Base-by-base conservation (phyloP, 2,888 invertebrate species). In the Nineta flava region DNA sequence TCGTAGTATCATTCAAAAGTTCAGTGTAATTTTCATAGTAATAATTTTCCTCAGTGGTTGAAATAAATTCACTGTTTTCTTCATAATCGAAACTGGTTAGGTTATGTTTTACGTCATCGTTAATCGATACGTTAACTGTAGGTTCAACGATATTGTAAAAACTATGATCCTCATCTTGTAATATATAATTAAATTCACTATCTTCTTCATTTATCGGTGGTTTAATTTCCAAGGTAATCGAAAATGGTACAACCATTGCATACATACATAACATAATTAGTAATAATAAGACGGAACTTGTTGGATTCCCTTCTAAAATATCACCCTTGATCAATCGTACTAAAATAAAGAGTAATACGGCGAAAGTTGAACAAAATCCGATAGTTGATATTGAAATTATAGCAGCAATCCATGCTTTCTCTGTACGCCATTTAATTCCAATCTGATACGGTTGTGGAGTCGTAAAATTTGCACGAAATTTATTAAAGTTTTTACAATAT, bases 271-370 rank as follows among this genome's bases (percentile, higher is more conserved):
- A 62, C 1, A 73, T 62, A 0, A 69, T 65, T 3, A 73, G 54
- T 13, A 75, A 55, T 5, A 75, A 56, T 6, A 73, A 54, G 13
- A 75, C 64, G 1, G 73, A 71, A 9, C 72, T 62, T 1, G 69
- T 64, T 1, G 82, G 82, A 61, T 81, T 81, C 5, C 82, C 82
- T 59, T 83, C 83, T 19, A 83, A 70, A 10, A 77, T 72, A 54
- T 79, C 76, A 43, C 74, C 74, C 55, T 75, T 71, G 53, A 78
- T 77, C 46, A 81, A 72, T 32, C 81, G 70, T 42, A 78, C 71
- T 38, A 79, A 65, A 46, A 85, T 72, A 58, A 83, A 84, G 46
- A 76, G 71, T 26, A 78, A 67, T 43, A 83, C 75, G 9, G 80
- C 74, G 47, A 81, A 58, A 55, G 79, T 79, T 43, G 81, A 74